Evolutionary conservation across 2,113 vertebrate species (phyloP), one percentile per base, ranked within the genome.

Genomic region (Megaceryle maxima): DNA sequence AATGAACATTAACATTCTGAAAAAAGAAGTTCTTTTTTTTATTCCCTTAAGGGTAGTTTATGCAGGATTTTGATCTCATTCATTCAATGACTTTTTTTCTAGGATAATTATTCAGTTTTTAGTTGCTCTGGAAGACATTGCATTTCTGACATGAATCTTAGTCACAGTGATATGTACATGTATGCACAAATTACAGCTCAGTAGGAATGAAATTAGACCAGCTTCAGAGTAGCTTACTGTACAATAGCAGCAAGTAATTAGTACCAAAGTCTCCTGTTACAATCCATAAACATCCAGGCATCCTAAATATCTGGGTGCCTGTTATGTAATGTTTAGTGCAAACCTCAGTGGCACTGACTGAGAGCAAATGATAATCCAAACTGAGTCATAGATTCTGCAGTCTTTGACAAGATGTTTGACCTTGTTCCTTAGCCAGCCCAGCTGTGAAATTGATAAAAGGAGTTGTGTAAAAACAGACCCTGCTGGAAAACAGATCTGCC

Each of bases 91-190:
- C 2, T 13, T 94, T 22, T 97, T 95, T 74, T 41, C 62, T 88
- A 83, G 48, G 57, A 48, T 77, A 95, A 60, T 64, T 94, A 74
- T 63, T 95, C 96, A 75, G 76, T 96, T 97, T 94, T 95, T 33
- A 78, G 55, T 96, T 72, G n/a, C 22, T 92, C 84, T 76, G 66
- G 67, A 67, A 88, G 31, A 53, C 10, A 41, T 9, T 53, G 35
- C 94, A 78, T n/a, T 94, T 97, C 28, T 87, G 64, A 84, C 14
- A 13, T 70, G 37, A 94, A 43, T 92, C 56, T 63, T 94, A 53
- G 84, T 48, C 70, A 35, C 33, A 64, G 10, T 39, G 33, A 81
- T 82, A 59, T 16, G 41, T 72, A 92, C 6, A 53, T 28, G 22
- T 79, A 70, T 16, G 22, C 55, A 83, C 7, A 51, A 70, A 75